These are phyloP conservation scores for Petrocephalus zakoni DNA, from an alignment of 2,113 vertebrate genomes.

Conservation along the genomic window DNA sequence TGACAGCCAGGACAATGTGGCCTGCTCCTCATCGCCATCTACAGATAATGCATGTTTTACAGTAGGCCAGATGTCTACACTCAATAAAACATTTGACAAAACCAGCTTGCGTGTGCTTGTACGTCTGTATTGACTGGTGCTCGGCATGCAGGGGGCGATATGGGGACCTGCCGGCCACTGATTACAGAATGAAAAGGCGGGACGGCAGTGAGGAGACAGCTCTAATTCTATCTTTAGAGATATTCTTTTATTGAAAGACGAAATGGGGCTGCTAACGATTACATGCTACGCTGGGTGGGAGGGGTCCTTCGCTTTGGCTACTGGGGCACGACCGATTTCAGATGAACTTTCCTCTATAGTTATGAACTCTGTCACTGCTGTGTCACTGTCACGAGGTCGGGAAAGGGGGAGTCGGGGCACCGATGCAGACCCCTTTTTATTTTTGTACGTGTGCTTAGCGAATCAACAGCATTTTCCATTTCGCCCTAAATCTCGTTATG, in stretches of 20 bases:
- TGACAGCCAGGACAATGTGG: slow-evolving; percentile 98
- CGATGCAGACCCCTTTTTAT: not conserved
- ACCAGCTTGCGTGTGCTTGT: slow-evolving; percentile 93
- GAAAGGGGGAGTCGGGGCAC: slow-evolving; percentile 19
- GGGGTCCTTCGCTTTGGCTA: slow-evolving; percentile 37
- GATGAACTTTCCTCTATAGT: slow-evolving; percentile 31
- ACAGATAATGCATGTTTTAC: slow-evolving; percentile 86
- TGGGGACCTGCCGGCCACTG: slow-evolving; percentile 90
- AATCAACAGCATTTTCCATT: not conserved
- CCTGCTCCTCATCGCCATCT: slow-evolving; percentile 91
- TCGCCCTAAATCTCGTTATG: not conserved
- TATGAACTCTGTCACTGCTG: not conserved
- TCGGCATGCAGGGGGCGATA: slow-evolving; percentile 92
- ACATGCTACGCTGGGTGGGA: slow-evolving; percentile 66
- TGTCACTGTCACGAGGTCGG: not conserved
- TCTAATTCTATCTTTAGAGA: slow-evolving; percentile 80
- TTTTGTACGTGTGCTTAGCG: not conserved
- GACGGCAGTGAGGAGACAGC: slow-evolving; percentile 78
- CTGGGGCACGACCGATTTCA: slow-evolving; percentile 45
- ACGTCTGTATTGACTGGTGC: slow-evolving; percentile 97
- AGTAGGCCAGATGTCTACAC: slow-evolving; percentile 82
- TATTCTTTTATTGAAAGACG: slow-evolving; percentile 78
- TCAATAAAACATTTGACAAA: slow-evolving; percentile 98
- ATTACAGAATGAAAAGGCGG: slow-evolving; percentile 97
- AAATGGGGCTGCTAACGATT: slow-evolving; percentile 71